Percentiles rank a stretch among this genome's conserved stretches.
phyloP scores from a whole-genome alignment of 1,140 invertebrate genomes.

The Achroia grisella region DNA sequence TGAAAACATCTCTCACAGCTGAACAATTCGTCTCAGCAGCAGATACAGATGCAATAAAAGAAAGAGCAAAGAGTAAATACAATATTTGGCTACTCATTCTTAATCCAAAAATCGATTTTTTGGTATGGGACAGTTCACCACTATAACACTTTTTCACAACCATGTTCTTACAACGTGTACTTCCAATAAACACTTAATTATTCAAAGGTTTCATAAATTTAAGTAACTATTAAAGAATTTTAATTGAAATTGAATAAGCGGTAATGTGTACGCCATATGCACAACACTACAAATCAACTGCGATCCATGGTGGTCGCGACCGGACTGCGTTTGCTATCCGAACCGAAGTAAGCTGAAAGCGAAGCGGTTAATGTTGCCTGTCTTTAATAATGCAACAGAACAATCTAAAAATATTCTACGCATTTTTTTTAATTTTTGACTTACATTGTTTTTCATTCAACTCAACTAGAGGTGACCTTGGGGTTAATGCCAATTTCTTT shows the following conservation, averaged over 20 bases:
- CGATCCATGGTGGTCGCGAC: conserved; percentile 63
- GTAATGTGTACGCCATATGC: conserved; percentile 45
- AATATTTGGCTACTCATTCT: conserved; percentile 59
- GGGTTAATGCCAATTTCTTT: no score
- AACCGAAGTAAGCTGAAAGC: conserved; percentile 24
- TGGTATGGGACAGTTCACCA: conserved; percentile 67
- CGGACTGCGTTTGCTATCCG: conserved; percentile 33
- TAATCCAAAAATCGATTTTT: conserved; percentile 70
- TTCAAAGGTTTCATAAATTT: conserved; percentile 41
- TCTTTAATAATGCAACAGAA: background rate
- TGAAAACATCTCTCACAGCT: conserved; percentile 57
- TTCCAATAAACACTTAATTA: conserved; percentile 23
- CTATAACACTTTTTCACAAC: conserved; percentile 67
- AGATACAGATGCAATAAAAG: conserved; percentile 39
- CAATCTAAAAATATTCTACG: background rate
- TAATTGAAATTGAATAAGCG: conserved; percentile 39
- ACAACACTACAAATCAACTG: conserved; percentile 45
- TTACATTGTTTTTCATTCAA: background rate
- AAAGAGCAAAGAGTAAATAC: conserved; percentile 53
- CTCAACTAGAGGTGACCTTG: no score
- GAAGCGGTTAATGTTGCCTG: conserved; percentile 1
- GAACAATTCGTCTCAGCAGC: conserved; percentile 52
- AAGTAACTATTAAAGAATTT: conserved; percentile 34
- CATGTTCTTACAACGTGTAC: conserved; percentile 38
- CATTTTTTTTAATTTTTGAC: background rate